Evolutionary conservation across 1,140 invertebrate species (phyloP).

Genomic region (Chironomus striatipennis): DNA sequence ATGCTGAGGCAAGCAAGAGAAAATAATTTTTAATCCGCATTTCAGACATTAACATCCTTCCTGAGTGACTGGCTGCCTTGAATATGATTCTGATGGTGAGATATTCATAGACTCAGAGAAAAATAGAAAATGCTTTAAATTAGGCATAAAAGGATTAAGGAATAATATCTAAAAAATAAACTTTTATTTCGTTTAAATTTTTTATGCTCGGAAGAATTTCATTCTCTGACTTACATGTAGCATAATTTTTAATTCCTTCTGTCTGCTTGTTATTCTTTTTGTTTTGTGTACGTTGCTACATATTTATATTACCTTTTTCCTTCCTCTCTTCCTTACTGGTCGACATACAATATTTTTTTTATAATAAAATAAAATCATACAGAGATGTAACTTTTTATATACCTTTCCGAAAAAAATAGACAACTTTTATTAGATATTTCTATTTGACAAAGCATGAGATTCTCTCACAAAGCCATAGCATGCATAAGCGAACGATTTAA

Average conservation of each 20-base stretch:
- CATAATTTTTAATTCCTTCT: background rate
- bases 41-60: slow-evolving; percentile 16
- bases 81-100: background rate
- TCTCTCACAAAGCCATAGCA: no score
- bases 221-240: background rate
- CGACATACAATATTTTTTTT: no score
- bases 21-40: slow-evolving; percentile 13
- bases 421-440: no score
- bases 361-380: background rate
- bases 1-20: background rate
- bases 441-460: no score
- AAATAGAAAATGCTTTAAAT: background rate
- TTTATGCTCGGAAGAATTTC: background rate
- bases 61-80: background rate
- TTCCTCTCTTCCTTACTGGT: background rate
- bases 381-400: background rate
- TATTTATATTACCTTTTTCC: slow-evolving; percentile 7
- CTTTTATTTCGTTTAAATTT: slow-evolving; percentile 7
- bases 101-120: background rate
- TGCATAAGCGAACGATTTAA: no score
- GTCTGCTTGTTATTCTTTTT: background rate
- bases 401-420: no score
- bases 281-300: background rate
- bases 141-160: slow-evolving; percentile 20
- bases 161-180: slow-evolving; percentile 16